Base-by-base conservation (phyloP, 2,113 vertebrate genomes). In the Excalfactoria chinensis region DNA sequence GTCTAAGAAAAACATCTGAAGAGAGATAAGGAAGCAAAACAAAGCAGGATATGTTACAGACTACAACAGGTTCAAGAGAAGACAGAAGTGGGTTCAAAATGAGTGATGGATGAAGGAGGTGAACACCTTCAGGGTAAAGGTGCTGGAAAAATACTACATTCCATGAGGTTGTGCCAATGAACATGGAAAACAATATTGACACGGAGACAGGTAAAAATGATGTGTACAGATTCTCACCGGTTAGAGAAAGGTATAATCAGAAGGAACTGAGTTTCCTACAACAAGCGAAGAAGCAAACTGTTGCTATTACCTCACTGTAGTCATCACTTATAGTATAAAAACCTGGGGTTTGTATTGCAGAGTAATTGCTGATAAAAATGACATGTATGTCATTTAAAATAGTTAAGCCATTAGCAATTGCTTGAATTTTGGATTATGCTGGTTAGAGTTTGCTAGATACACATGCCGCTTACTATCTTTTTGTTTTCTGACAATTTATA, bases 381-480 rank as follows among this genome's bases (percentile, higher is more conserved):
- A 10, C 40, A 53, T 18, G 18, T 12, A 11, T 48, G 22, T 11
- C 66, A 77, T 87, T 55, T 56, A 32, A 96, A 44, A 53, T 62
- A 62, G 26, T 51, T 68, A 59, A 80, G 18, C 22, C 35, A 13
- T 22, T 88, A 73, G 34, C 20, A 41, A 37, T 41, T 46, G 23
- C 41, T 73, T 85, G 49, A 76, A 63, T 85, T 93, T 93, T 85
- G 69, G 34, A 80, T 76, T 73, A 69, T 48, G 51, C 56, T 88
- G 66, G 14, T 56, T 56, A 8, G 11, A 37, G 12, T 80, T 91
- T 93, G 44, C 59, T 80, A 87, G 72, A 53, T 77, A 60, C 12
- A 93, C 51, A 80, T 76, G 77, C 34, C 56, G 83, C 68, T 73
- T 63, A 51, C 49, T 34, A 60, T 32, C 30, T 9, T 89, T 83